Conservation (phyloP, 2,113 vertebrate species). For the Dolichallabes microphthalmus region DNA sequence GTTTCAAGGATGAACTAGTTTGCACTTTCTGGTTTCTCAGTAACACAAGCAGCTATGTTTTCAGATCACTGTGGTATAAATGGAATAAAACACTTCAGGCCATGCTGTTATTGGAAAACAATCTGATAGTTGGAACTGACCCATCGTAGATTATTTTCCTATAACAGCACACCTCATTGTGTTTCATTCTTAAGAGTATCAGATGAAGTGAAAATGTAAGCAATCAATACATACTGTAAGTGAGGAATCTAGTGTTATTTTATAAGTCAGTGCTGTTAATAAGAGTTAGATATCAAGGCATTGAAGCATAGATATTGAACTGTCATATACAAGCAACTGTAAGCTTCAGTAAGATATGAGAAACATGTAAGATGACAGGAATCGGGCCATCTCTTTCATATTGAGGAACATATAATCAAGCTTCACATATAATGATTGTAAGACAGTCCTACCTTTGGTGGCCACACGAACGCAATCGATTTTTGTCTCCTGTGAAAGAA, state of each 20-base stretch:
- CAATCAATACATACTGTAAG: not conserved
- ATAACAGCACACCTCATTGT: not conserved
- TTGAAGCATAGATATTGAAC: constrained; percentile 22
- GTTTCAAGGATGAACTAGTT: not conserved
- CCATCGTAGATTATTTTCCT: not conserved
- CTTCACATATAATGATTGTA: constrained; percentile 37
- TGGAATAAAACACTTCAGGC: not conserved
- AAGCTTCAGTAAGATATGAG: not conserved
- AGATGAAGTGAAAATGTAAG: not conserved
- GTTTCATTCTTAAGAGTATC: not conserved
- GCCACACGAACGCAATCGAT: constrained; percentile 88
- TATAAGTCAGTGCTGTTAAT: constrained; percentile 21
- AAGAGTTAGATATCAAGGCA: constrained; percentile 19
- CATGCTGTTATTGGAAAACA: not conserved
- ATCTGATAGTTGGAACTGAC: not conserved
- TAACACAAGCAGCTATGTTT: not conserved
- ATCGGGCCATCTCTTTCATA: constrained; percentile 21
- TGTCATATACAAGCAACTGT: constrained; percentile 19
- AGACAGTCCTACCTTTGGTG: constrained; percentile 81
- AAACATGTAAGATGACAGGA: not conserved
- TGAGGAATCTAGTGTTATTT: constrained; percentile 2
- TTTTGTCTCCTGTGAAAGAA: constrained; percentile 83
- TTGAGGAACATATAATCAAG: constrained; percentile 43
- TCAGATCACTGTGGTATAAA: constrained; percentile 11
- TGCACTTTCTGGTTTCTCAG: not conserved